Percentiles rank a stretch among this genome's conserved stretches.
These are phyloP conservation scores for Rhynchophorus ferrugineus DNA, from an alignment of 1,140 invertebrate genomes.

Conservation along the genomic window DNA sequence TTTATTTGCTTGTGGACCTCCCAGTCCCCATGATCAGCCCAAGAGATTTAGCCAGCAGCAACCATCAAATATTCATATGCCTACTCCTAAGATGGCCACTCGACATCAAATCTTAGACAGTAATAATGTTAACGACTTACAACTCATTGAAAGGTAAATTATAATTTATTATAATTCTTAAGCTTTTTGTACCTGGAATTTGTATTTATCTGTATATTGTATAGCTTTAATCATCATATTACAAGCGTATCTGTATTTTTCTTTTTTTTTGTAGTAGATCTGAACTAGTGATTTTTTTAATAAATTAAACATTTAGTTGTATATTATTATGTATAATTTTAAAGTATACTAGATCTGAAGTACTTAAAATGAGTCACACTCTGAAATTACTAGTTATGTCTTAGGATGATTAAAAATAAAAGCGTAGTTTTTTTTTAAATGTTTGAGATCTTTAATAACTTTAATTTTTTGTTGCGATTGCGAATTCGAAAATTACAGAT, in stretches of 20 bases:
- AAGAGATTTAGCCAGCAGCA: conserved; percentile 39
- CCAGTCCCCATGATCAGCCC: conserved; percentile 33
- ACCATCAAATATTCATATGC: conserved; percentile 35
- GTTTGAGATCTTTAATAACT: no score
- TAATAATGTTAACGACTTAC: conserved; percentile 6
- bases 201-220: not conserved
- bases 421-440: no score
- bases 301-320: no score
- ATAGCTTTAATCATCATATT: no score
- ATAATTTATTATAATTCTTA: not conserved
- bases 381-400: not conserved
- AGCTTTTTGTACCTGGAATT: conserved; percentile 3
- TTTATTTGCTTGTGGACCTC: conserved; percentile 30
- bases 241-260: no score
- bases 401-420: no score
- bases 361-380: no score
- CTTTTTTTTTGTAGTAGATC: no score
- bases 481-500: no score
- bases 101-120: conserved; percentile 15
- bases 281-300: no score
- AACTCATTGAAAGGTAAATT: not conserved
- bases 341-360: conserved; percentile 1
- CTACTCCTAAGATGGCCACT: conserved; percentile 29
- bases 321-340: no score
- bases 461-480: no score